These are phyloP conservation scores for Ciconia boyciana DNA, from an alignment of 2,113 vertebrate genomes.

Conservation along the genomic window DNA sequence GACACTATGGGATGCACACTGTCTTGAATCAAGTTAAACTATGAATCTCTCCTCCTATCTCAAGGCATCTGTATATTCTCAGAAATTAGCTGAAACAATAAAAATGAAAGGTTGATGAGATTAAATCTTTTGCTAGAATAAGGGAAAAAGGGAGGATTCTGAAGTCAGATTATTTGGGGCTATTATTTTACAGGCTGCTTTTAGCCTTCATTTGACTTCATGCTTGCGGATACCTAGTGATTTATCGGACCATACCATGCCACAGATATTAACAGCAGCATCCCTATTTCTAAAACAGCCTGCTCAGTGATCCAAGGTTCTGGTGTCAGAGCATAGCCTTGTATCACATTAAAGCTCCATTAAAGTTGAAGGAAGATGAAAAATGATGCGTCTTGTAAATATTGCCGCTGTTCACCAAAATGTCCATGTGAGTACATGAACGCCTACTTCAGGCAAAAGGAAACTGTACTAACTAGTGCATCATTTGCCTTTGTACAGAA, in stretches of 20 bases:
- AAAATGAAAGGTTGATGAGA: background rate
- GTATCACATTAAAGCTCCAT: background rate
- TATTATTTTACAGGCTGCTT: background rate
- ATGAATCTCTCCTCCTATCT: background rate
- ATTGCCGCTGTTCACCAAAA: background rate
- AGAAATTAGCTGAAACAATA: background rate
- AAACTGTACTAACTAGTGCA: background rate
- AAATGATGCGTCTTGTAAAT: accelerated
- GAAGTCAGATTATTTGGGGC: background rate
- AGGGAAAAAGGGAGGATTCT: background rate
- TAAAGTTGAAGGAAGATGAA: background rate
- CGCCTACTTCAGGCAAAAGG: background rate
- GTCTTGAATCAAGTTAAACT: background rate
- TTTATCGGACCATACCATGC: background rate
- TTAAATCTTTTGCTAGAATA: background rate
- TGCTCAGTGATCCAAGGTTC: background rate
- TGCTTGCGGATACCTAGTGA: background rate
- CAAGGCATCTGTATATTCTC: background rate
- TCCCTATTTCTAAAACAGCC: background rate
- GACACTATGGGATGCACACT: background rate
- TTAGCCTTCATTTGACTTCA: background rate
- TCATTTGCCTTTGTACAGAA: background rate
- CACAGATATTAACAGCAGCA: background rate
- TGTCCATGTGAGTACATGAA: background rate
- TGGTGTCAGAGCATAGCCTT: background rate